phyloP scores from a whole-genome alignment of 2,888 invertebrate species.

The Mesorhabditis belari region DNA sequence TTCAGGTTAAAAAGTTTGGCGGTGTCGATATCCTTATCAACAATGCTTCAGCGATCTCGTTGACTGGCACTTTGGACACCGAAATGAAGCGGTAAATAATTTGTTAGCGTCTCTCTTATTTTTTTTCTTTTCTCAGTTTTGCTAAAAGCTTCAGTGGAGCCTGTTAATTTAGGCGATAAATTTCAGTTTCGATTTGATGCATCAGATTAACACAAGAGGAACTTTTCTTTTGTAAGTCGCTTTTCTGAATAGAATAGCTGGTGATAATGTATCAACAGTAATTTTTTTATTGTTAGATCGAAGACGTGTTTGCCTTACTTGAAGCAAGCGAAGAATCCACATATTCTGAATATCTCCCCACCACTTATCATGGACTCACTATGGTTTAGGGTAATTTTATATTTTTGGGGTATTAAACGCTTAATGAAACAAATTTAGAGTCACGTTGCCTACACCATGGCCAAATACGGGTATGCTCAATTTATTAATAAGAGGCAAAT shows the following conservation, averaged over 20 bases:
- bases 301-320: conserved; percentile 81
- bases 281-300: conserved; percentile 72
- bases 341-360: conserved; percentile 88
- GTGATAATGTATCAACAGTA: too few species aligned
- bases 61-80: conserved; percentile 63
- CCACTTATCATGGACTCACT: conserved; percentile 73
- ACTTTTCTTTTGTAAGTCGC: conserved; percentile 78
- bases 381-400: not conserved
- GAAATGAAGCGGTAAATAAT: conserved; percentile 94
- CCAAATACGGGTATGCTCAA: conserved; percentile 70
- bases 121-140: not conserved
- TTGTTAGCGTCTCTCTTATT: not conserved
- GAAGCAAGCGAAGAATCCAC: conserved; percentile 76
- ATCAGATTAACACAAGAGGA: conserved; percentile 83
- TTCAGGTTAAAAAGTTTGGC: conserved; percentile 21
- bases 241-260: too few species aligned
- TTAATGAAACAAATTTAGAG: conserved; percentile 61
- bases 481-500: not conserved
- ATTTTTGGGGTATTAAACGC: not conserved
- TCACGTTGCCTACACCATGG: conserved; percentile 81
- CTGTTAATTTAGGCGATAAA: too few species aligned
- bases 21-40: conserved; percentile 84
- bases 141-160: too few species aligned
- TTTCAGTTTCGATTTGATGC: conserved; percentile 81
- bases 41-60: conserved; percentile 84